phyloP scores from a whole-genome alignment of 1,140 invertebrate genomes.

The Atta texana region DNA sequence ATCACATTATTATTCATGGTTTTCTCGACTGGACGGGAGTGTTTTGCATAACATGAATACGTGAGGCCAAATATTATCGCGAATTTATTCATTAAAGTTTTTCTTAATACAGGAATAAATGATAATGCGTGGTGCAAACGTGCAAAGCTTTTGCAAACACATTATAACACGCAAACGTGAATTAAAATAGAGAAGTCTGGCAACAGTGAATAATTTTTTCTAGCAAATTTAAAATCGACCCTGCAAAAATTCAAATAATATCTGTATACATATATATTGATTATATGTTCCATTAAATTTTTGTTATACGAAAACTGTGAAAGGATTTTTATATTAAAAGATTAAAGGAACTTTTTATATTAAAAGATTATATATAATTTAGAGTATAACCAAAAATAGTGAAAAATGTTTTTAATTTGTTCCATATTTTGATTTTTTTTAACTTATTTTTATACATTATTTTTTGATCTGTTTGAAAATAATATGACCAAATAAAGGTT shows the following conservation, averaged over 20 bases:
- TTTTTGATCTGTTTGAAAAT: neutral
- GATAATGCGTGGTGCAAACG: conserved; percentile 42
- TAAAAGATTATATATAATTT: neutral
- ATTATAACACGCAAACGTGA: neutral
- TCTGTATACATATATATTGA: neutral
- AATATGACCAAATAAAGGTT: neutral
- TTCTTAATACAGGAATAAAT: conserved; percentile 57
- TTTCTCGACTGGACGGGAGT: conserved; percentile 39
- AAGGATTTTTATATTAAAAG: neutral
- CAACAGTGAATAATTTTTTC: neutral
- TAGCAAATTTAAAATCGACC: neutral
- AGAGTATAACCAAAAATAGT: conserved; percentile 13
- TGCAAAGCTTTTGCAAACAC: conserved; percentile 4
- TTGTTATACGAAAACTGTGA: neutral
- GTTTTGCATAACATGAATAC: conserved; percentile 61
- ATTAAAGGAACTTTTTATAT: neutral
- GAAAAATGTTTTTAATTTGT: neutral
- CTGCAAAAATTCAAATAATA: neutral
- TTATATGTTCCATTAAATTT: conserved; percentile 10
- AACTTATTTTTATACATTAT: neutral
- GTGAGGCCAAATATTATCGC: conserved; percentile 45
- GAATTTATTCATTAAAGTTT: conserved; percentile 64
- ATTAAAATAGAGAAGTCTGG: neutral
- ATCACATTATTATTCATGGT: conserved; percentile 56
- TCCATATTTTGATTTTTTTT: neutral